These are phyloP conservation scores for Nesometra sesokonis DNA, from an alignment of 35 echinoderm and acorn worm genomes.

Conservation along the genomic window DNA sequence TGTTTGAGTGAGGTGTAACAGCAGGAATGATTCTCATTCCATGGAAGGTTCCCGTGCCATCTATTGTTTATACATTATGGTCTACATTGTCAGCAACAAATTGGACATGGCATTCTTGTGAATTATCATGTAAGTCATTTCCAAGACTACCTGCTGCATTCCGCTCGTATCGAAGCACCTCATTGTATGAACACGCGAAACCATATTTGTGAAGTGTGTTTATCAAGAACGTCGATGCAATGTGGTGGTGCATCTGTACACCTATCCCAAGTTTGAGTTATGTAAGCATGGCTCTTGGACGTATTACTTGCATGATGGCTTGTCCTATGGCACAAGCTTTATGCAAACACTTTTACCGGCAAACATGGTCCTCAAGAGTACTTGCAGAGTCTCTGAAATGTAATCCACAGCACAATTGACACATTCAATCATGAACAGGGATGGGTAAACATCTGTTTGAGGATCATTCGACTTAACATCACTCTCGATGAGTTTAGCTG, in stretches of 20 bases:
- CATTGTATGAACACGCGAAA: conserved; percentile 3
- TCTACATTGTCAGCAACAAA: conserved; percentile 9
- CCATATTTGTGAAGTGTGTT: conserved; percentile 13
- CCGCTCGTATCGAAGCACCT: conserved; percentile 5
- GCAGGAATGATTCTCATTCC: conserved; percentile 42
- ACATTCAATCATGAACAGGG: neutral
- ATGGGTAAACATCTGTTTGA: neutral
- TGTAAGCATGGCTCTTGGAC: neutral
- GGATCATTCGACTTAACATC: conserved; percentile 2
- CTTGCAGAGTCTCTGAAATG: neutral
- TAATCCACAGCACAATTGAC: neutral
- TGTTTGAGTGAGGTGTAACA: conserved; percentile 3
- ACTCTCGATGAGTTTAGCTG: conserved; percentile 16
- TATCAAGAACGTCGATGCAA: conserved; percentile 15
- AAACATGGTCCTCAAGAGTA: neutral
- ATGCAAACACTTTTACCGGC: neutral
- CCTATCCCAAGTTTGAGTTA: neutral
- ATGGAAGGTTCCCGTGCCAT: conserved; percentile 24
- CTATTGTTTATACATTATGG: neutral
- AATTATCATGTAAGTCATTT: neutral
- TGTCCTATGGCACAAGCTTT: conserved; percentile 3
- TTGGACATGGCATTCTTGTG: conserved; percentile 6
- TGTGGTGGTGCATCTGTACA: conserved; percentile 10
- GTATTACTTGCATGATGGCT: conserved; percentile 10
- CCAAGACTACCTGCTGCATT: conserved; percentile 1